A percentile compares a stretch with the other conserved stretches of the same genome.
These are phyloP conservation scores for Anneissia japonica DNA, from an alignment of 35 echinoderm and acorn worm species.

Conservation along the genomic window DNA sequence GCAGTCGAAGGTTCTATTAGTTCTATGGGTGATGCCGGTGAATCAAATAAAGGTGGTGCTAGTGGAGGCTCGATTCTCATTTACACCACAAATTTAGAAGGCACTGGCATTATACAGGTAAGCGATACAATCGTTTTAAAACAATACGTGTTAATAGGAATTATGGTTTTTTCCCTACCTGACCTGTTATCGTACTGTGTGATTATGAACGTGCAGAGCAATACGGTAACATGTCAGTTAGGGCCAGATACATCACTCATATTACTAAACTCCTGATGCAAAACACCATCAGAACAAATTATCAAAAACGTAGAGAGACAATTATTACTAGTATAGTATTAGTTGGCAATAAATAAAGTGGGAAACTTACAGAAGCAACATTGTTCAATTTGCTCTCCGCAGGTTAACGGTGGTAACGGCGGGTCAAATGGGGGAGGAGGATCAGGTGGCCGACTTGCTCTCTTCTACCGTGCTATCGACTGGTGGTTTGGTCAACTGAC, in stretches of 20 bases:
- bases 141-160: too few species aligned
- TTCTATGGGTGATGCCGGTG: conserved; percentile 29
- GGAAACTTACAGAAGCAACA: too few species aligned
- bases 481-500: conserved; percentile 76
- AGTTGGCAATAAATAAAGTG: too few species aligned
- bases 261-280: too few species aligned
- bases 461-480: conserved; percentile 50
- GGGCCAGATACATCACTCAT: too few species aligned
- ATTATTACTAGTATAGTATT: too few species aligned
- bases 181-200: too few species aligned
- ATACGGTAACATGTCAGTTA: too few species aligned
- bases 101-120: conserved; percentile 67
- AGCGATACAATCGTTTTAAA: background rate
- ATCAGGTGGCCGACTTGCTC: conserved; percentile 61
- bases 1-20: conserved; percentile 59
- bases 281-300: too few species aligned
- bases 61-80: conserved; percentile 80
- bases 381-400: background rate
- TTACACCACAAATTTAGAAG: conserved; percentile 45
- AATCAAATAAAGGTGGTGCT: conserved; percentile 23
- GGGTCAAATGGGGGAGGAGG: conserved; percentile 47
- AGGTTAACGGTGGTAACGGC: conserved; percentile 68
- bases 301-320: too few species aligned
- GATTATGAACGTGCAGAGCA: too few species aligned
- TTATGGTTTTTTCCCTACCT: too few species aligned